Percentiles rank a stretch among this genome's conserved stretches.
Evolutionary conservation across 2,113 vertebrate genomes (phyloP).

Genomic region (Bungarus multicinctus): DNA sequence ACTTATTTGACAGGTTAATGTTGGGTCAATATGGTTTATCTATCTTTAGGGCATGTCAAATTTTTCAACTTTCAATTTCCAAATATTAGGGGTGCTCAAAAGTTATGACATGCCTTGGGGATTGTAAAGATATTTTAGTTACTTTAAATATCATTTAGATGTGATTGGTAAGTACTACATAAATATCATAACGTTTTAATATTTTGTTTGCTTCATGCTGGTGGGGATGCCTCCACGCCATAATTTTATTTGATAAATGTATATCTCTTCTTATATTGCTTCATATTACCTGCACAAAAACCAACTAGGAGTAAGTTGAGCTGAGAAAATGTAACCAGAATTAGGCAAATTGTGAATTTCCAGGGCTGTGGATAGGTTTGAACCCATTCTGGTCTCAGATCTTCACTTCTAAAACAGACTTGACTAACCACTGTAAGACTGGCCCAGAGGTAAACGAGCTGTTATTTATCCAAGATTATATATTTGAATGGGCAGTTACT

Average conservation of each 20-base stretch:
- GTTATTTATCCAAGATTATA: not conserved
- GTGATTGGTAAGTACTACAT: no score
- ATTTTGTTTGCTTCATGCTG: no score
- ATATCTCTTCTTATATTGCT: not conserved
- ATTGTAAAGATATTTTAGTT: no score
- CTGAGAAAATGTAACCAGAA: not conserved
- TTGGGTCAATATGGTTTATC: not conserved
- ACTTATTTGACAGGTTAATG: not conserved
- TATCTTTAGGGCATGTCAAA: no score
- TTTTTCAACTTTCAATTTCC: no score
- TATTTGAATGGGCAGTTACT: not conserved
- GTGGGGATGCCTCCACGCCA: not conserved
- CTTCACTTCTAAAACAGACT: not conserved
- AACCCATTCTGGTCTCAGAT: not conserved
- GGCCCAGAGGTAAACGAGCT: not conserved
- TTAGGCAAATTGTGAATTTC: not conserved
- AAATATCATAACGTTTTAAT: no score
- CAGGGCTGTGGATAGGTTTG: not conserved
- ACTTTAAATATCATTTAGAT: no score
- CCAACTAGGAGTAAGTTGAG: not conserved
- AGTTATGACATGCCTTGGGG: no score
- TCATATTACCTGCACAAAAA: not conserved
- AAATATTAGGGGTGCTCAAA: no score
- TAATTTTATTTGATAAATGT: not conserved
- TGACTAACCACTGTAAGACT: not conserved